Percentiles rank a stretch among this genome's conserved stretches.
Evolutionary conservation across 35 echinoderm and acorn worm species (phyloP).

Genomic region (Lytechinus pictus): DNA sequence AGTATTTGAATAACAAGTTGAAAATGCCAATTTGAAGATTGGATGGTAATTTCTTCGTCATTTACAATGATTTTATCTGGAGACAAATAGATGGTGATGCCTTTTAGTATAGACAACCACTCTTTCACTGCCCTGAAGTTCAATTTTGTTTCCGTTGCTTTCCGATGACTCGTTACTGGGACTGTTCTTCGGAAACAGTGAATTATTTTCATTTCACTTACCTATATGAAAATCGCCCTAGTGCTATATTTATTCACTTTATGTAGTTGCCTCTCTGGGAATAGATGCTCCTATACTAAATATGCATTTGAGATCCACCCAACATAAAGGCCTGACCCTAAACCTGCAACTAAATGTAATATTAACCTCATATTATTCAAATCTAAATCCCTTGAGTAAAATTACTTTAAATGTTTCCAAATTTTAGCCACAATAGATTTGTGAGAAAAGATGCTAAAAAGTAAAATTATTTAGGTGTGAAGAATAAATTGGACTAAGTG

Average conservation of each 20-base stretch:
- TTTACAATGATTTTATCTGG: background rate
- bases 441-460: background rate
- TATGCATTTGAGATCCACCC: too few relatives aligned
- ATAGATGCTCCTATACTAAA: too few relatives aligned
- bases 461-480: background rate
- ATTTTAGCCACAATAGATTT: background rate
- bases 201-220: background rate
- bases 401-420: too few relatives aligned
- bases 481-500: background rate
- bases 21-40: background rate
- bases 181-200: background rate
- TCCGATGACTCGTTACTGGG: background rate
- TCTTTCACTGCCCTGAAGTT: background rate
- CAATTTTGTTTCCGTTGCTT: background rate
- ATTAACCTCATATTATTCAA: too few relatives aligned
- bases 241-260: too few relatives aligned
- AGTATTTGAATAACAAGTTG: background rate
- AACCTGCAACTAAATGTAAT: too few relatives aligned
- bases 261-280: too few relatives aligned
- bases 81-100: background rate
- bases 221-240: too few relatives aligned
- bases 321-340: too few relatives aligned
- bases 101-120: background rate
- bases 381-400: too few relatives aligned
- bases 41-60: background rate